phyloP scores from a whole-genome alignment of 1,140 invertebrate genomes.

The Leptopilina boulardi region DNA sequence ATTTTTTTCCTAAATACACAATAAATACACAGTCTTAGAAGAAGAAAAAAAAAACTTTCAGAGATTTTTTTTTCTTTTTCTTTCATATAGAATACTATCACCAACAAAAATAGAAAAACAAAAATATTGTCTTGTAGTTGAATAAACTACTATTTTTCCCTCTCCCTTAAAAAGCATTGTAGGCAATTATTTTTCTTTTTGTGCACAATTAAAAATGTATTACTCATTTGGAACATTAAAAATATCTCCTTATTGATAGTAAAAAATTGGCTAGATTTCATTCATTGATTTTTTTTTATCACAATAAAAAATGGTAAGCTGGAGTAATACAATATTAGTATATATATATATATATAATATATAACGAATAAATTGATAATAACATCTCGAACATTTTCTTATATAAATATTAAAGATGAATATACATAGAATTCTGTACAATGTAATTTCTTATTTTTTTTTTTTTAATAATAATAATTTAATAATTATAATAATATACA shows the following conservation, averaged over 20 bases:
- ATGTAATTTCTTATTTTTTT: not conserved
- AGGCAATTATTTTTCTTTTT: constrained; percentile 10
- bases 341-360: too few relatives aligned
- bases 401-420: constrained; percentile 13
- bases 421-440: constrained; percentile 45
- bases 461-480: constrained; percentile 28
- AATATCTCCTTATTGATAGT: constrained; percentile 11
- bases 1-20: constrained; percentile 16
- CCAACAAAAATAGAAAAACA: not conserved
- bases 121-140: not conserved
- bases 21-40: not conserved
- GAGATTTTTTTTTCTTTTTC: not conserved
- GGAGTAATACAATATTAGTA: constrained; percentile 40
- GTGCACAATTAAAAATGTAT: constrained; percentile 15
- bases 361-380: constrained; percentile 4
- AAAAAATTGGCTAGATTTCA: constrained; percentile 13
- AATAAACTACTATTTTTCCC: constrained; percentile 7
- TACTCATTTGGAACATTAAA: constrained; percentile 18
- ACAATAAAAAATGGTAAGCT: constrained; percentile 8
- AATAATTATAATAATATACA: constrained; percentile 51
- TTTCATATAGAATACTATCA: not conserved
- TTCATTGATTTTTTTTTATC: not conserved
- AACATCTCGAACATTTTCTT: not conserved
- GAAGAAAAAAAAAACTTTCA: not conserved
- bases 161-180: not conserved